These are phyloP conservation scores for Whitmania pigra DNA, from an alignment of 1,140 invertebrate species.

Conservation along the genomic window DNA sequence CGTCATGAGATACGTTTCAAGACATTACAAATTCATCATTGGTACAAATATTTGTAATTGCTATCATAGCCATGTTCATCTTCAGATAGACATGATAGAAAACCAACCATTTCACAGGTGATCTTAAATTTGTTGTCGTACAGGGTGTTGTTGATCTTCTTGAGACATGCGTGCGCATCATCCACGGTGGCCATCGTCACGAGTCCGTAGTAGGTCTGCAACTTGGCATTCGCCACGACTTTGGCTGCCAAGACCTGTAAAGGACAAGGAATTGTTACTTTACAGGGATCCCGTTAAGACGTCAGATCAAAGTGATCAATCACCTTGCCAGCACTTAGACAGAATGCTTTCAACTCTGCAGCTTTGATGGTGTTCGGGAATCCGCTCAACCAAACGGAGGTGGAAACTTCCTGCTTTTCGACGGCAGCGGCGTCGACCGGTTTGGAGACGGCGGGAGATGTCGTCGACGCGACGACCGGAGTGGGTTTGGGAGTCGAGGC, in stretches of 20 bases:
- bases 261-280: neutral
- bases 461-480: no score
- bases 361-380: slow-evolving; percentile 2
- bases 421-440: no score
- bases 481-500: no score
- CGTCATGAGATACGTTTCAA: no score
- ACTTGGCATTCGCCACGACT: slow-evolving; percentile 80
- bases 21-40: no score
- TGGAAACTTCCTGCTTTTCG: neutral
- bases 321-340: slow-evolving; percentile 5
- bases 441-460: no score
- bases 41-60: no score
- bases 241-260: slow-evolving; percentile 64
- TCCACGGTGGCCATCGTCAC: slow-evolving; percentile 78
- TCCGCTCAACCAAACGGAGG: neutral
- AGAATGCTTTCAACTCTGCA: slow-evolving; percentile 3
- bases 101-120: neutral
- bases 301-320: neutral
- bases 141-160: slow-evolving; percentile 67
- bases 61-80: no score
- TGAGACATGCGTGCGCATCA: slow-evolving; percentile 76
- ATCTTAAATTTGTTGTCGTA: neutral
- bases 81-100: neutral
- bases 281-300: neutral
- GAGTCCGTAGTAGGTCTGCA: slow-evolving; percentile 81